Evolutionary conservation across 1,140 invertebrate genomes (phyloP).

Genomic region (Epicauta chinensis): DNA sequence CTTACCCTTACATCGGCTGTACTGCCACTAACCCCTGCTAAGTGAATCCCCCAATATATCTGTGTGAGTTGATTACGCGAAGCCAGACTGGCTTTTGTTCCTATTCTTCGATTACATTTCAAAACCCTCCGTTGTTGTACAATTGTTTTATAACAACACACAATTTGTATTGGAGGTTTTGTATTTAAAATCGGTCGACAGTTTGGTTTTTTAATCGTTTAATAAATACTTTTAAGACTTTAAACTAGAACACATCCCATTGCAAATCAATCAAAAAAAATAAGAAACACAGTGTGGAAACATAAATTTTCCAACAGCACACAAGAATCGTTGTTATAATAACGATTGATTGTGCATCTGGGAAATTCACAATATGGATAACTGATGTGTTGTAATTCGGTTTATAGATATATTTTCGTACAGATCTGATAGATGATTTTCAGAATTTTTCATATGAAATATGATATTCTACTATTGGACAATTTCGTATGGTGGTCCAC

Average conservation of each 20-base stretch:
- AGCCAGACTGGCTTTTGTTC: constrained; percentile 27
- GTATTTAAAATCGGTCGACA: too few relatives aligned
- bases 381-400: background rate
- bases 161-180: too few relatives aligned
- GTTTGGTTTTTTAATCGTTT: too few relatives aligned
- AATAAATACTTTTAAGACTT: too few relatives aligned
- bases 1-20: background rate
- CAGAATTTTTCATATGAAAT: background rate
- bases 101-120: constrained; percentile 20
- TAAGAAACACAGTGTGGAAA: too few relatives aligned
- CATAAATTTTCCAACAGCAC: too few relatives aligned
- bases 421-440: background rate
- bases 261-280: too few relatives aligned
- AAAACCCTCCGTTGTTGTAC: background rate
- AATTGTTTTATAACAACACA: constrained; percentile 5
- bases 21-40: constrained; percentile 14
- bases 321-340: background rate
- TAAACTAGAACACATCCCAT: too few relatives aligned
- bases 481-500: background rate
- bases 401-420: background rate
- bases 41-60: constrained; percentile 27
- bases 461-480: constrained; percentile 6
- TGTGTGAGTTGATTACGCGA: constrained; percentile 25
- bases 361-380: constrained; percentile 11
- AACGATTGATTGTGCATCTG: constrained; percentile 14